phyloP scores from a whole-genome alignment of 2,113 vertebrate species.

The Notothenia rossii region DNA sequence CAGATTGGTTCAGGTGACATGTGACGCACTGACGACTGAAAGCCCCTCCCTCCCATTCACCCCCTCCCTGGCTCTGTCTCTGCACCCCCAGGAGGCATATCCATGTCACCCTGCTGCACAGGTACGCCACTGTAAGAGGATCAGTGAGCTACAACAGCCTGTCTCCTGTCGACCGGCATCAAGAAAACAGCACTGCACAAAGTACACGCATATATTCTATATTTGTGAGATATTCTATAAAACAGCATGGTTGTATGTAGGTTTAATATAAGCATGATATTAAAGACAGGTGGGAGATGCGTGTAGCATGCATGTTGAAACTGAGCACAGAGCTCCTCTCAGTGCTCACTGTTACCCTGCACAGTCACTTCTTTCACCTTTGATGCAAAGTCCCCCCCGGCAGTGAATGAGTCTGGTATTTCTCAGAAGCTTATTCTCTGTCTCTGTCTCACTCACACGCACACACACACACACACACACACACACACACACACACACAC shows the following conservation, averaged over 20 bases:
- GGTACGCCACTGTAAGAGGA: constrained; percentile 58
- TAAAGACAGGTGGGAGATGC: background rate
- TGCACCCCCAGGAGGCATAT: constrained; percentile 70
- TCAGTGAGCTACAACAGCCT: constrained; percentile 11
- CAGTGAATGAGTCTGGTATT: constrained; percentile 4
- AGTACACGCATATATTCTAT: background rate
- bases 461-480: constrained; percentile 8
- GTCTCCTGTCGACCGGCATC: background rate
- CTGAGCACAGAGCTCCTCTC: constrained; percentile 8
- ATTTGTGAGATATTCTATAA: background rate
- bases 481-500: constrained; percentile 25
- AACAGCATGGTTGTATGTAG: background rate
- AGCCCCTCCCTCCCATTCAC: constrained; percentile 36
- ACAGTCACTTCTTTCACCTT: constrained; percentile 32
- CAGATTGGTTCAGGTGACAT: constrained; percentile 70
- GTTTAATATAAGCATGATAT: background rate
- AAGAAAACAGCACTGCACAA: background rate
- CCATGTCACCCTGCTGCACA: constrained; percentile 71
- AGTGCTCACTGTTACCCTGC: constrained; percentile 7
- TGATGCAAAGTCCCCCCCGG: constrained; percentile 40
- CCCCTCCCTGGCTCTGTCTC: constrained; percentile 16
- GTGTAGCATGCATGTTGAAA: constrained; percentile 24
- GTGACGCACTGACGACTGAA: constrained; percentile 21
- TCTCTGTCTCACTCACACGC: constrained; percentile 34
- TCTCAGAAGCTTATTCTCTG: background rate